These are phyloP conservation scores for Prunella himalayana DNA, from an alignment of 2,113 vertebrate species.

Conservation along the genomic window DNA sequence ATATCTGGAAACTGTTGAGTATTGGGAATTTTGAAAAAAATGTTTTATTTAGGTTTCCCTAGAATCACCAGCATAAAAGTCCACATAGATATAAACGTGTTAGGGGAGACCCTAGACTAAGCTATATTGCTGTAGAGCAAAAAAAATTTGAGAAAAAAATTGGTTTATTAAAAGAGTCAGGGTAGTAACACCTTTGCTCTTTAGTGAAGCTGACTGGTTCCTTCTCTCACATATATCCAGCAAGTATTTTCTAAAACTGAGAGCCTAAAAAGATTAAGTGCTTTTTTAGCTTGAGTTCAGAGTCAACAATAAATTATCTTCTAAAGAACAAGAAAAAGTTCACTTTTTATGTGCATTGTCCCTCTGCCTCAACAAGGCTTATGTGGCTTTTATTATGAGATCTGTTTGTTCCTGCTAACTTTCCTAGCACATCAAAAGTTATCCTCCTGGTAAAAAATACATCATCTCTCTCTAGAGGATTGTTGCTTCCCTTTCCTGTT, in stretches of 20 bases:
- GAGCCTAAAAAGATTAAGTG: neutral
- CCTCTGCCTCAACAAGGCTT: neutral
- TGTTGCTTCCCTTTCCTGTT: neutral
- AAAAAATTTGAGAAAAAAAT: neutral
- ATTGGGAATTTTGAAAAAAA: neutral
- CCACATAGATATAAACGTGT: neutral
- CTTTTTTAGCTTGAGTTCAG: neutral
- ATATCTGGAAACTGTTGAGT: neutral
- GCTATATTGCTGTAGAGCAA: neutral
- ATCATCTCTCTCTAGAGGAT: neutral
- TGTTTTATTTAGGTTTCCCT: neutral
- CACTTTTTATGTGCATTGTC: neutral
- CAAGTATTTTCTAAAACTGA: neutral
- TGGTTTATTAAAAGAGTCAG: neutral
- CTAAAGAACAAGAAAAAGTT: neutral
- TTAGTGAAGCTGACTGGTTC: neutral
- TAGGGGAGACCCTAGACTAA: neutral
- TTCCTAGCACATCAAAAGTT: neutral
- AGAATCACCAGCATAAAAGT: neutral
- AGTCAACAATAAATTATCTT: neutral
- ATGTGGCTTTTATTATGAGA: neutral
- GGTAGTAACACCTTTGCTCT: neutral
- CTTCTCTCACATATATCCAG: neutral
- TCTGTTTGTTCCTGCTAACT: neutral
- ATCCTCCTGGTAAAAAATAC: neutral